Evolutionary conservation across 2,888 invertebrate species (phyloP).

Genomic region (Thecophora atra): DNA sequence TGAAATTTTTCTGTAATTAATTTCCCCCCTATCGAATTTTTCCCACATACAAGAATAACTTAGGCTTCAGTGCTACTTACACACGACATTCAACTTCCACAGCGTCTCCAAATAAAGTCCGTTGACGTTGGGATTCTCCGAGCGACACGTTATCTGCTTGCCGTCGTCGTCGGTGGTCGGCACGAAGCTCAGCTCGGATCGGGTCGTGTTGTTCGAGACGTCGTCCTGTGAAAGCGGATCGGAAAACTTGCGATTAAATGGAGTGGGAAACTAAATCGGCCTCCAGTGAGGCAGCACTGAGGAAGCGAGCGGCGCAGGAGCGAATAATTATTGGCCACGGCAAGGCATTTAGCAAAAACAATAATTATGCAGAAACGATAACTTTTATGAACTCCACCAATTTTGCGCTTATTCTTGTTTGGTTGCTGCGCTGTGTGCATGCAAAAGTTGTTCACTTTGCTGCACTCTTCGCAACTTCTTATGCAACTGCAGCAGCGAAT

Average conservation of each 20-base stretch:
- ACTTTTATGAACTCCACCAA: conserved; percentile 22
- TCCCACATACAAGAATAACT: no score
- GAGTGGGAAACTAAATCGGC: not conserved
- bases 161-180: conserved; percentile 90
- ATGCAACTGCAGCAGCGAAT: conserved; percentile 17
- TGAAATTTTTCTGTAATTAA: not conserved
- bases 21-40: no score
- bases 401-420: not conserved
- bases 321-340: conserved; percentile 3
- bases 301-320: no score
- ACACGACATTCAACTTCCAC: conserved; percentile 89
- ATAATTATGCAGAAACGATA: conserved; percentile 19
- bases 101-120: conserved; percentile 83
- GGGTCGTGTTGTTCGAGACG: conserved; percentile 81
- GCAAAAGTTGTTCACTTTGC: not conserved
- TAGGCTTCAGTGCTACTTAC: conserved; percentile 74
- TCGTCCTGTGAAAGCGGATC: conserved; percentile 72
- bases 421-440: not conserved
- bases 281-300: no score
- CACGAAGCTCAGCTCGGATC: conserved; percentile 87
- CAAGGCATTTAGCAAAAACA: not conserved
- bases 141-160: conserved; percentile 86
- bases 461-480: conserved; percentile 1
- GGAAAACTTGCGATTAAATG: not conserved
- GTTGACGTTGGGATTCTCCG: conserved; percentile 90